These are phyloP conservation scores for Prunella strophiata DNA, from an alignment of 2,797 vertebrate species.

Conservation along the genomic window DNA sequence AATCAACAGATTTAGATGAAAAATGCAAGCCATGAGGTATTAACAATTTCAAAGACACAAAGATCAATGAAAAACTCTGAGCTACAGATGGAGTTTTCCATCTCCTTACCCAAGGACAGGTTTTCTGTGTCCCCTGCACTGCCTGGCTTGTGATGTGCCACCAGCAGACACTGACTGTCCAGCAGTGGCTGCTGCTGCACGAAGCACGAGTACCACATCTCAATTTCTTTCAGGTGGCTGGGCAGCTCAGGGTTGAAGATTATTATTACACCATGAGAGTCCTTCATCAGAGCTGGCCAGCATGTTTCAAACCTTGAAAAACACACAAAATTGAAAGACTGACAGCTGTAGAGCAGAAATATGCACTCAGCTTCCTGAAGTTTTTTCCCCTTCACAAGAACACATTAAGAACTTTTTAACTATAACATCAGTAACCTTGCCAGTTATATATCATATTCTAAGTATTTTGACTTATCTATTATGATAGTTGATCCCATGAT, in stretches of 20 bases:
- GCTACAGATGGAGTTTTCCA: background rate
- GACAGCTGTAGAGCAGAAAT: background rate
- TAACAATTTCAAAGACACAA: background rate
- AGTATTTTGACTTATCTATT: background rate
- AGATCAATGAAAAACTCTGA: background rate
- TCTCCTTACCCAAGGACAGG: conserved; percentile 84
- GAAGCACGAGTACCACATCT: conserved; percentile 90
- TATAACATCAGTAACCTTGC: background rate
- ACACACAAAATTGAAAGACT: background rate
- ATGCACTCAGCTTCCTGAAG: background rate
- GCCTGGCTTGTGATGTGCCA: conserved; percentile 95
- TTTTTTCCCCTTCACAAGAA: background rate
- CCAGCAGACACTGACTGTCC: conserved; percentile 88
- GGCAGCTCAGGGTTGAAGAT: conserved; percentile 91
- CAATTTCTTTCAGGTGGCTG: conserved; percentile 90
- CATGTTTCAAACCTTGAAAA: conserved; percentile 90
- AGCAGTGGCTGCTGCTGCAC: conserved; percentile 87
- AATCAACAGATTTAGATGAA: background rate
- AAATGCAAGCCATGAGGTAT: background rate
- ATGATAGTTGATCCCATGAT: background rate
- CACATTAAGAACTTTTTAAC: background rate
- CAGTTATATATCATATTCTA: background rate
- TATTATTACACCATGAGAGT: conserved; percentile 88
- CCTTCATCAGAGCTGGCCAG: conserved; percentile 95
- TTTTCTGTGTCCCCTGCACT: conserved; percentile 68